Base-by-base conservation (phyloP, 2,888 invertebrate species). In the Zaprionus obscuricornis region DNA sequence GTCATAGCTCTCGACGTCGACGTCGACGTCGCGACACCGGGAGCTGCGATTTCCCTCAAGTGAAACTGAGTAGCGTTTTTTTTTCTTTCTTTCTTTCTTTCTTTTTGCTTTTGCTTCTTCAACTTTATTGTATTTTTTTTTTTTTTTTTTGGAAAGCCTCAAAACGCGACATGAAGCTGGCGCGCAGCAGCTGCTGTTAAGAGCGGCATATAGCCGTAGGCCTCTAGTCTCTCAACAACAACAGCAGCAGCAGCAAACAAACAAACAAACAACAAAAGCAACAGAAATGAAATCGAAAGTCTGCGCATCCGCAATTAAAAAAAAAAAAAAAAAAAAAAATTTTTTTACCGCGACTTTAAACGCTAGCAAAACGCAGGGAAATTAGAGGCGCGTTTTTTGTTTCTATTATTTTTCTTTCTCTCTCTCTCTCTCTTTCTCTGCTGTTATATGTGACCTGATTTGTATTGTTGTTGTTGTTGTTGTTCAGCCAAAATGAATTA, bases 221-320 rank as follows among this genome's bases (percentile, higher is more conserved):
- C 71, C 66, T 71, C 40, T 24, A 17, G 29, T 22, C 42, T 20
- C 33, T 18, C 40, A 51, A n/a, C 43, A 57, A 3, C 24, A 46
- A 27, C 26, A 52, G 13, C 10, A 36, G 11, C 24, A 26, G 10
- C 29, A 31, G 34, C 26, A 43, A 43, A 43, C 34, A 34, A 45
- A 29, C 66, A 57, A 37, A 57, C 17, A 31, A 29, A 27, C 11
- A 42, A 5, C 11, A 20, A 47, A 14, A 40, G 16, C 24, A 52
- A 39, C 26, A 63, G 63, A 75, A 77, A 84, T 56, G 70, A 78
- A 78, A 78, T 85, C 82, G 78, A 78, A 85, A 78, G 85, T 78
- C 85, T 74, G 67, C 84, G 78, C 85, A 78, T 78, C 78, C 78
- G 78, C 78, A 85, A 78, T 78, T 78, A 85, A 78, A 81, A 58